phyloP scores from a whole-genome alignment of 1,140 invertebrate genomes.

The Dermatophagoides farinae region DNA sequence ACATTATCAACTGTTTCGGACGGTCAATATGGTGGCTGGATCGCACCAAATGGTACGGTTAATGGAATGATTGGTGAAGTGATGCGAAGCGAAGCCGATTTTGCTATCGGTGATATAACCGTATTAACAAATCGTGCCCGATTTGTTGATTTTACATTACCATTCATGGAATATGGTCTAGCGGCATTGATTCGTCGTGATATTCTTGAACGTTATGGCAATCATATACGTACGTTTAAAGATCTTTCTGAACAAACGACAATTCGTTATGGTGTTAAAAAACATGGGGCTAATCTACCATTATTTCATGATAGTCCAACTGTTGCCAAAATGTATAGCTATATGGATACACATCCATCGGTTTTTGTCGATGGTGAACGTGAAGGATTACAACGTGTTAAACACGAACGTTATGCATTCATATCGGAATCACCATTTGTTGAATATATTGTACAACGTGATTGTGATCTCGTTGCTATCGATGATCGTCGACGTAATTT shows the following conservation, averaged over 20 bases:
- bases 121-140: background rate
- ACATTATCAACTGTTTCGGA: slow-evolving; percentile 26
- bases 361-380: slow-evolving; percentile 56
- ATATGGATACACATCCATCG: slow-evolving; percentile 67
- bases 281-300: slow-evolving; percentile 29
- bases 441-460: slow-evolving; percentile 49
- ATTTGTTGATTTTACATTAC: slow-evolving; percentile 6
- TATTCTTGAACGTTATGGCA: background rate
- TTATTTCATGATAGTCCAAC: slow-evolving; percentile 26
- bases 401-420: slow-evolving; percentile 45
- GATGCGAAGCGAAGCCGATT: slow-evolving; percentile 31
- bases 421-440: slow-evolving; percentile 63
- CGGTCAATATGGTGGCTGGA: slow-evolving; percentile 44
- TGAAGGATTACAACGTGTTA: slow-evolving; percentile 67
- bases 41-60: slow-evolving; percentile 37
- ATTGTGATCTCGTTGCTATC: slow-evolving; percentile 53
- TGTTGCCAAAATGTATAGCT: slow-evolving; percentile 40
- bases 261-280: slow-evolving; percentile 6
- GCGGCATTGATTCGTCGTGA: slow-evolving; percentile 1
- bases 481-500: slow-evolving; percentile 44
- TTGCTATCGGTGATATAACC: slow-evolving; percentile 11
- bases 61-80: slow-evolving; percentile 68
- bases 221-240: background rate
- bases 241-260: slow-evolving; percentile 9
- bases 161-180: slow-evolving; percentile 8